phyloP scores from a whole-genome alignment of 2,888 invertebrate species.

The Cantharis flavilabris region DNA sequence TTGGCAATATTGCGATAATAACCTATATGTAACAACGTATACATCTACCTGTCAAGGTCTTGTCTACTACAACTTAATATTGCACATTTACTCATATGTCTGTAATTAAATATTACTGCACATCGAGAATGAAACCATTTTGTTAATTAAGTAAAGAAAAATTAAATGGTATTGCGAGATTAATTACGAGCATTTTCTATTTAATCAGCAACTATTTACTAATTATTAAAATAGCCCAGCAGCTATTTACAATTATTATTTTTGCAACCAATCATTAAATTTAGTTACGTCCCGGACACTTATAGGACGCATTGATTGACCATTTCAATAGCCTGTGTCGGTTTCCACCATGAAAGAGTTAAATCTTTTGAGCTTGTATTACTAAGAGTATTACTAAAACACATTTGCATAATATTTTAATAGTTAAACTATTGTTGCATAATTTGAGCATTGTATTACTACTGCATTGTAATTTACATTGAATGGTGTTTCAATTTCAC shows the following conservation, averaged over 20 bases:
- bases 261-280: neutral
- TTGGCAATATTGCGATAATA: slow-evolving; percentile 8
- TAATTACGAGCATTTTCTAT: neutral
- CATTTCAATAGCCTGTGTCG: neutral
- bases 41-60: slow-evolving; percentile 8
- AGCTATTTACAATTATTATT: neutral
- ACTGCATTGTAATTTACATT: neutral
- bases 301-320: neutral
- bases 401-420: neutral
- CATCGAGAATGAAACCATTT: slow-evolving; percentile 9
- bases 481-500: neutral
- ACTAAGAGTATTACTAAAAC: neutral
- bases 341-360: neutral
- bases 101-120: slow-evolving; percentile 17
- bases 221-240: neutral
- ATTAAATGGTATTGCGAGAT: neutral
- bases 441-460: neutral
- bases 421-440: neutral
- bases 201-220: neutral
- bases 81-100: slow-evolving; percentile 11
- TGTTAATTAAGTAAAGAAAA: slow-evolving; percentile 6
- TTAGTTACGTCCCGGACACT: neutral
- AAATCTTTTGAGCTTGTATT: neutral
- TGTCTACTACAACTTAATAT: slow-evolving; percentile 20
- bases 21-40: slow-evolving; percentile 2